A percentile compares a stretch with the other conserved stretches of the same genome.
phyloP scores from a whole-genome alignment of 2,113 vertebrate species.

The Neomonachus schauinslandi region DNA sequence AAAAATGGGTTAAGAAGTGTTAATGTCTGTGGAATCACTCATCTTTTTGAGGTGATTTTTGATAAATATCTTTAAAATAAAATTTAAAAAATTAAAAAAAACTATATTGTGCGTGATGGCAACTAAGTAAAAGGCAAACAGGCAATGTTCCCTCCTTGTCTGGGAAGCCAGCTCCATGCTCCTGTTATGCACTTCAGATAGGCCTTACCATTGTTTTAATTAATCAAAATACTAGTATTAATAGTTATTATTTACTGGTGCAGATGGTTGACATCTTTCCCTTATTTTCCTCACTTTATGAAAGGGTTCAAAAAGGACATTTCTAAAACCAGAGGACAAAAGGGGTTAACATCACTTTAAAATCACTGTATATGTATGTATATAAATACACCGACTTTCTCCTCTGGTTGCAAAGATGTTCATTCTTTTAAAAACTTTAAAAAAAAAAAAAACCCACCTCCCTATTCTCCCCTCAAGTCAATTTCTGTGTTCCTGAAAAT shows the following conservation, averaged over 20 bases:
- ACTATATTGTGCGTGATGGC: not conserved
- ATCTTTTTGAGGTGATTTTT: not conserved
- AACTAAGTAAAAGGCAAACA: not conserved
- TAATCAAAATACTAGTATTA: slow-evolving; percentile 87
- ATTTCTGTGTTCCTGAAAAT: slow-evolving; percentile 88
- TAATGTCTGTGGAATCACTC: accelerated
- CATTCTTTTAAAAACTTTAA: slow-evolving; percentile 86
- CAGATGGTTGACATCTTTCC: slow-evolving; percentile 87
- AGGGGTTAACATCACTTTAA: slow-evolving; percentile 88
- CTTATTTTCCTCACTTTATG: slow-evolving; percentile 77
- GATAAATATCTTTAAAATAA: too few relatives aligned
- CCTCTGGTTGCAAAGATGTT: slow-evolving; percentile 85
- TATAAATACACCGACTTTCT: slow-evolving; percentile 65
- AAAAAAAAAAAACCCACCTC: slow-evolving; percentile 70
- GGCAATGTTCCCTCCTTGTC: not conserved
- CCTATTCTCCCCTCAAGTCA: slow-evolving; percentile 81
- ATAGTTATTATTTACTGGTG: slow-evolving; percentile 89
- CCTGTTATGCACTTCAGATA: slow-evolving; percentile 81
- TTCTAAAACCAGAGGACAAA: slow-evolving; percentile 89
- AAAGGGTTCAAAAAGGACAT: slow-evolving; percentile 83
- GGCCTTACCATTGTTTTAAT: slow-evolving; percentile 87
- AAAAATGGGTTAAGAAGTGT: too few relatives aligned
- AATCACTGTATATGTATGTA: slow-evolving; percentile 74
- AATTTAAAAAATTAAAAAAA: too few relatives aligned
- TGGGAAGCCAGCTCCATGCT: slow-evolving; percentile 65